Evolutionary conservation across 2,113 vertebrate genomes (phyloP).

Genomic region (Colaptes auratus): DNA sequence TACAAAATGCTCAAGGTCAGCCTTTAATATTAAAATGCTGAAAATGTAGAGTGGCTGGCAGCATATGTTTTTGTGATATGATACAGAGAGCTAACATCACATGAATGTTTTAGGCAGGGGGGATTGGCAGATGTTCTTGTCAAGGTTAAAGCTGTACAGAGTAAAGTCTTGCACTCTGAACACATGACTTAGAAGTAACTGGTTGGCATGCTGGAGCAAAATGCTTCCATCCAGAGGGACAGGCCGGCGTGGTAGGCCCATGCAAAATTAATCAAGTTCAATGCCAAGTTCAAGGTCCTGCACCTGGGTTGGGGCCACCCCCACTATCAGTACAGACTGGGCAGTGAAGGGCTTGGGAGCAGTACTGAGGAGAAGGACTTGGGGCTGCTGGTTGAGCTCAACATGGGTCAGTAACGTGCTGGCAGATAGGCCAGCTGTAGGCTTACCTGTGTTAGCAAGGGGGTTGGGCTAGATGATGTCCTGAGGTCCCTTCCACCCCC

Average conservation of each 20-base stretch:
- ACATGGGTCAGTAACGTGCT: too few species aligned
- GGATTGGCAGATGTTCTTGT: background rate
- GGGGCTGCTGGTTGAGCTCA: too few species aligned
- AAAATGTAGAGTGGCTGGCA: background rate
- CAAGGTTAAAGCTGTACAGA: background rate
- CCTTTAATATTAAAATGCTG: fast-evolving
- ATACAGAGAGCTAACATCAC: background rate
- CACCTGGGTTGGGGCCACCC: too few species aligned
- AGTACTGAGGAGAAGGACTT: too few species aligned
- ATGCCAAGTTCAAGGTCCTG: too few species aligned
- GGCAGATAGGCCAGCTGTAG: too few species aligned
- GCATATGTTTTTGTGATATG: fast-evolving
- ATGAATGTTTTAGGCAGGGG: fast-evolving
- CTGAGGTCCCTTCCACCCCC: too few species aligned
- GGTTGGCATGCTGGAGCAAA: background rate
- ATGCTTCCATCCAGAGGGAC: background rate
- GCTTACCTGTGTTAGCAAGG: too few species aligned
- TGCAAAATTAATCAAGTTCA: background rate
- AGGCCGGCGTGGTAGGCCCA: background rate
- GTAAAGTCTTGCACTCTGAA: background rate
- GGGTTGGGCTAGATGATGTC: too few species aligned
- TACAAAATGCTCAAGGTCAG: background rate
- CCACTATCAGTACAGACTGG: too few species aligned
- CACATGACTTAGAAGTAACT: background rate
- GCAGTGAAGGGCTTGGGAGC: too few species aligned